Conservation (phyloP, 2,888 invertebrate species). For the Callyntrura guangdongensis region DNA sequence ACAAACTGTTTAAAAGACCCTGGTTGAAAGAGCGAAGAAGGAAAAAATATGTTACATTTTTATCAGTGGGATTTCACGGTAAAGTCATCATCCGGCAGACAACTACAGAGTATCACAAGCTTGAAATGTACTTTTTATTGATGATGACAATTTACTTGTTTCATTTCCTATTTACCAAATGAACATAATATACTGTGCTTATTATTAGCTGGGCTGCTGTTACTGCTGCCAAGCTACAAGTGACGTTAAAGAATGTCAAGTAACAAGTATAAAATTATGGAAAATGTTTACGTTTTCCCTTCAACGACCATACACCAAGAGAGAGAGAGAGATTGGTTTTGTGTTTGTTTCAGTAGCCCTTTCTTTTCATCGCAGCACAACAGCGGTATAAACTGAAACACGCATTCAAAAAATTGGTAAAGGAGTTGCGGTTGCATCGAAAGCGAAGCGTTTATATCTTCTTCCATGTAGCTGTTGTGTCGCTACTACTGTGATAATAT, state of each 20-base stretch:
- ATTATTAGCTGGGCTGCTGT: background rate
- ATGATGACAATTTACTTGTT: constrained; percentile 64
- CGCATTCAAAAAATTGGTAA: background rate
- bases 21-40: constrained; percentile 11
- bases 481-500: constrained; percentile 10
- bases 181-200: constrained; percentile 16
- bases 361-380: background rate
- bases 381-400: background rate
- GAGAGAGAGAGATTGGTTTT: background rate
- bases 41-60: constrained; percentile 37
- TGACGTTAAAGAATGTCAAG: constrained; percentile 25
- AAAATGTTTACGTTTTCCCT: constrained; percentile 8
- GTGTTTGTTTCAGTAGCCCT: background rate
- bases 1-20: constrained; percentile 28
- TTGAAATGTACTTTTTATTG: constrained; percentile 25
- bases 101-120: background rate
- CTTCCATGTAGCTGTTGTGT: background rate
- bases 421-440: no score
- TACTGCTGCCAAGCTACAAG: background rate
- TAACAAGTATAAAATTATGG: constrained; percentile 2
- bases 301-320: no score
- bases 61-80: constrained; percentile 44
- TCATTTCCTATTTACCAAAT: constrained; percentile 44
- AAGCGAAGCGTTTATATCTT: background rate
- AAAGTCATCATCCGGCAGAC: constrained; percentile 45